A percentile compares a stretch with the other conserved stretches of the same genome.
phyloP scores from a whole-genome alignment of 1,140 invertebrate species.

The Pogonus chalceus region DNA sequence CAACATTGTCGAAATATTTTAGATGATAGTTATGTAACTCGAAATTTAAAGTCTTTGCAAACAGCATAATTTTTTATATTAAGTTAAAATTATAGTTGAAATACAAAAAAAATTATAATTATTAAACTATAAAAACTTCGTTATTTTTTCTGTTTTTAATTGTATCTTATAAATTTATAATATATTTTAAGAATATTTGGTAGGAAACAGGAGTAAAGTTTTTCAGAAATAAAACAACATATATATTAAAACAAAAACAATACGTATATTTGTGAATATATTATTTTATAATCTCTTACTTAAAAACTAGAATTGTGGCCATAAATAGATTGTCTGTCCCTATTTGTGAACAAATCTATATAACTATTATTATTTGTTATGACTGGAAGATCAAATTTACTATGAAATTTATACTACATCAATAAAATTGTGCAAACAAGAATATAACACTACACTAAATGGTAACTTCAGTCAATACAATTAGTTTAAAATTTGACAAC shows the following conservation, averaged over 20 bases:
- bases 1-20: not conserved
- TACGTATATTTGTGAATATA: conserved; percentile 5
- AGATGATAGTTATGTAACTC: not conserved
- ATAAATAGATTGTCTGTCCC: not conserved
- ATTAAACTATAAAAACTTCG: too few species aligned
- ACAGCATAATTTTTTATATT: too few species aligned
- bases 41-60: too few species aligned
- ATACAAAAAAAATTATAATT: too few species aligned
- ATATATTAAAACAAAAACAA: conserved; percentile 3
- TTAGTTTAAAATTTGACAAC: not conserved
- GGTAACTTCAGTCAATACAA: not conserved
- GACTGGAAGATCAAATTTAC: not conserved
- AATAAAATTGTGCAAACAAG: not conserved
- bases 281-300: not conserved
- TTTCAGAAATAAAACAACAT: not conserved
- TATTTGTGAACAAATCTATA: not conserved
- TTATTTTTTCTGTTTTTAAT: too few species aligned
- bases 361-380: not conserved
- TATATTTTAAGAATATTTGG: too few species aligned
- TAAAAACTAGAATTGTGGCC: not conserved
- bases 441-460: not conserved
- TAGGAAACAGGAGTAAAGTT: too few species aligned
- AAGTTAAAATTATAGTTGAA: too few species aligned
- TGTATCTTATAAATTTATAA: too few species aligned
- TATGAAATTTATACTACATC: not conserved